Evolutionary conservation across 1,140 invertebrate species (phyloP), one percentile per base, ranked within the genome.

Genomic region (Batillaria attramentaria): DNA sequence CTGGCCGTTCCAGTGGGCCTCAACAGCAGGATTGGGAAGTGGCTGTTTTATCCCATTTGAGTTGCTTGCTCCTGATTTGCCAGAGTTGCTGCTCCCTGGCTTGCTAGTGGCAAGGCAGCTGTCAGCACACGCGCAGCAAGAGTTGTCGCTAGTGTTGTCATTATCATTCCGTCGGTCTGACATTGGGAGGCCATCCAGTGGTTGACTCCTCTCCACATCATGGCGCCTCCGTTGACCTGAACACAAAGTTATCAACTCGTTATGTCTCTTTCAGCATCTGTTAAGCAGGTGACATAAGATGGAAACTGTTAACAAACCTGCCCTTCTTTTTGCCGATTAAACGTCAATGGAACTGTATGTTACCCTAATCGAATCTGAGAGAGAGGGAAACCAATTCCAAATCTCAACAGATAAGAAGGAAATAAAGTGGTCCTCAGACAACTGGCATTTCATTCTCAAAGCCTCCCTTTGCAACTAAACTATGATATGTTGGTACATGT

Each of bases 111-210:
- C 18, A 4, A 75, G 54, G 39, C 73, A 75, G 73, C 54, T 62
- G 54, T 75, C 73, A 31, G 73, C 35, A 42, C 73, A 75, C n/a
- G 54, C 31, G 37, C 54, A 75, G 57, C 57, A 57, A 5, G 73
- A 75, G 54, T 65, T 75, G 57, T 57, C 73, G 39, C 73, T 75
- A 57, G 54, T 65, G 54, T 75, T 75, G 73, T 75, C 73, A 18
- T 75, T 62, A 54, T 75, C 73, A 18, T 20, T 33, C 16, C 73
- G 50, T 3, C 54, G 20, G 35, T 41, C 35, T 24, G 33, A 50
- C 46, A 54, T n/a, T 33, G 24, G 4, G 31, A 28, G 37, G 33
- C 31, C 35, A 57, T 6, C 18, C 16, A 24, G 13, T 2, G 31
- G 28, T 6, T 54, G 43, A 62, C 57, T 31, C 31, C 72, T 18